Conservation (phyloP, 1,140 invertebrate species). For the Monochamus saltuarius region DNA sequence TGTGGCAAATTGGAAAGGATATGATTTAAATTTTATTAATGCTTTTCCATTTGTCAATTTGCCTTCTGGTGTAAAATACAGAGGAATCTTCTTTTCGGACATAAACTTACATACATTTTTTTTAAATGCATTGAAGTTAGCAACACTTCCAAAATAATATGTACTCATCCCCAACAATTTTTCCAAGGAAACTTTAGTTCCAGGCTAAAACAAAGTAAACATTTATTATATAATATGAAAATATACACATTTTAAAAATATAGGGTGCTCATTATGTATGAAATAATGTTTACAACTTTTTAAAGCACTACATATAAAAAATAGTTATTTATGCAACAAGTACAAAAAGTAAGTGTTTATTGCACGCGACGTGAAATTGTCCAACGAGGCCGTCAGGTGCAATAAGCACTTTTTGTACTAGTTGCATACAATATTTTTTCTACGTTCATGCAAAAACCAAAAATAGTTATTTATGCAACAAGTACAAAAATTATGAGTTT, state of each 20-base stretch:
- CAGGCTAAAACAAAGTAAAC: constrained; percentile 35
- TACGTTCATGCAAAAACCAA: no score
- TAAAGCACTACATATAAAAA: no score
- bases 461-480: no score
- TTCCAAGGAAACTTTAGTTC: constrained; percentile 30
- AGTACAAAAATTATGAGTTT: no score
- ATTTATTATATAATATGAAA: constrained; percentile 17
- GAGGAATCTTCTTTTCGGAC: constrained; percentile 46
- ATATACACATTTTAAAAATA: constrained; percentile 25
- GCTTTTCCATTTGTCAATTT: constrained; percentile 58
- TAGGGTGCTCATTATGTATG: no score
- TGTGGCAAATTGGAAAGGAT: constrained; percentile 56
- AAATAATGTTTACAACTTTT: no score
- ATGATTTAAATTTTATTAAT: constrained; percentile 60
- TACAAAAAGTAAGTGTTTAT: no score
- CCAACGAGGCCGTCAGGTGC: no score
- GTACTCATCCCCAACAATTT: constrained; percentile 33
- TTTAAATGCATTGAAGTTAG: constrained; percentile 38
- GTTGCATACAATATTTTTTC: no score
- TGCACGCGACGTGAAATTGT: no score
- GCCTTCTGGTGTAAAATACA: constrained; percentile 58
- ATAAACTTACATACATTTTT: constrained; percentile 35
- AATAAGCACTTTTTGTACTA: no score
- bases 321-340: no score
- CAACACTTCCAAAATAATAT: constrained; percentile 33